Evolutionary conservation across 2,113 vertebrate genomes (phyloP).

Genomic region (Seriola quinqueradiata): DNA sequence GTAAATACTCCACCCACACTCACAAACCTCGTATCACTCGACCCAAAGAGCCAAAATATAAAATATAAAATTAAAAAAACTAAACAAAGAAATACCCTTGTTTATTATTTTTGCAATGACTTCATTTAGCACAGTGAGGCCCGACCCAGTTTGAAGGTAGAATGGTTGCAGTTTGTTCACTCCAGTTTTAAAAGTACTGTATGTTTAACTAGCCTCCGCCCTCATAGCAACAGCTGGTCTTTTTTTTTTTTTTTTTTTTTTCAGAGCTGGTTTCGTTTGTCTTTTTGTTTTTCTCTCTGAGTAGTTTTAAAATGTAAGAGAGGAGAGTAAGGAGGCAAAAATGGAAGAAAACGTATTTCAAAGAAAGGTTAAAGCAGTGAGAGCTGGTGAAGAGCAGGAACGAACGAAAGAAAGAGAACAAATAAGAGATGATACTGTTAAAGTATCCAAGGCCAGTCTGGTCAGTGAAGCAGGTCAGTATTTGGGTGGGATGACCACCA

Average conservation of each 20-base stretch:
- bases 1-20: constrained; percentile 59
- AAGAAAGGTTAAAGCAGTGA: constrained; percentile 47
- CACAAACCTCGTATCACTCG: constrained; percentile 43
- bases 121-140: constrained; percentile 91
- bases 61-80: constrained; percentile 41
- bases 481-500: constrained; percentile 96
- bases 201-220: constrained; percentile 25
- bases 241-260: not conserved
- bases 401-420: constrained; percentile 33
- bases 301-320: constrained; percentile 33
- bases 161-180: constrained; percentile 88
- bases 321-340: constrained; percentile 37
- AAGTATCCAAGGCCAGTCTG: constrained; percentile 74
- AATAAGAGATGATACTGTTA: constrained; percentile 59
- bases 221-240: constrained; percentile 46
- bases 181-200: constrained; percentile 77
- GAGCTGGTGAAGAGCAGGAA: constrained; percentile 59
- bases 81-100: constrained; percentile 8
- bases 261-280: constrained; percentile 61
- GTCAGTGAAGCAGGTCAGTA: constrained; percentile 79
- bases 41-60: constrained; percentile 51
- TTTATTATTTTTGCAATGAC: constrained; percentile 65
- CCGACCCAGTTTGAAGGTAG: constrained; percentile 90
- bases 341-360: constrained; percentile 27
- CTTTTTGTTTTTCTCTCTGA: constrained; percentile 4